These are phyloP conservation scores for Rhogogaster chlorosoma DNA, from an alignment of 2,888 invertebrate genomes.

Conservation along the genomic window DNA sequence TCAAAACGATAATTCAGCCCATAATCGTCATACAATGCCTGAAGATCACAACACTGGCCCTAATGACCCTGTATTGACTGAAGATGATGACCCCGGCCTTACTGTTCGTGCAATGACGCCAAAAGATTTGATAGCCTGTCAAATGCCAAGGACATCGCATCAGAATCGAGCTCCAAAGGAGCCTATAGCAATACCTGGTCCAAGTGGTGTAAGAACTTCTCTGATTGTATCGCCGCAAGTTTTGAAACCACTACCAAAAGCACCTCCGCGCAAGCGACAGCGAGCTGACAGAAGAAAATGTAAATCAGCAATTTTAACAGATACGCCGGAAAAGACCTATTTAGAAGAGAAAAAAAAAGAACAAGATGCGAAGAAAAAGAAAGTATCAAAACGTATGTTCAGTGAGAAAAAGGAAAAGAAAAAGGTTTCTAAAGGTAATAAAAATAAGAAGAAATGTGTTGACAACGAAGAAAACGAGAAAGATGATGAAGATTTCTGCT, in stretches of 20 bases:
- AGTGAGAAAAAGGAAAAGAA: not conserved
- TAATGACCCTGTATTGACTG: no score
- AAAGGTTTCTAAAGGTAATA: not conserved
- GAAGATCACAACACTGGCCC: no score
- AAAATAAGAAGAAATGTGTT: conserved; percentile 48
- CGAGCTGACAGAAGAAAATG: conserved; percentile 53
- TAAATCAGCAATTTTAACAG: conserved; percentile 56
- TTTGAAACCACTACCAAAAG: conserved; percentile 54
- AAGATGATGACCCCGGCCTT: no score
- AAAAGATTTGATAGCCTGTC: no score
- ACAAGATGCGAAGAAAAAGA: not conserved
- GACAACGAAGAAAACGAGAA: not conserved
- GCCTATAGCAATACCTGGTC: no score
- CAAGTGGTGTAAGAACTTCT: not conserved
- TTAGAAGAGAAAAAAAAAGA: conserved; percentile 49
- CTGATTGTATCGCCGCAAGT: conserved; percentile 47
- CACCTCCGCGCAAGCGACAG: conserved; percentile 50
- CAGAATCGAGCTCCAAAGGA: no score
- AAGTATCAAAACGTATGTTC: not conserved
- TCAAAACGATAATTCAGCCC: no score
- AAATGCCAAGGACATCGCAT: no score
- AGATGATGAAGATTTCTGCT: not conserved
- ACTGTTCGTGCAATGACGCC: no score
- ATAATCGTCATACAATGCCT: no score
- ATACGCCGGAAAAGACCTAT: conserved; percentile 58